Conservation (phyloP, 2,797 vertebrate genomes). For the Schizothorax lantsangensis region DNA sequence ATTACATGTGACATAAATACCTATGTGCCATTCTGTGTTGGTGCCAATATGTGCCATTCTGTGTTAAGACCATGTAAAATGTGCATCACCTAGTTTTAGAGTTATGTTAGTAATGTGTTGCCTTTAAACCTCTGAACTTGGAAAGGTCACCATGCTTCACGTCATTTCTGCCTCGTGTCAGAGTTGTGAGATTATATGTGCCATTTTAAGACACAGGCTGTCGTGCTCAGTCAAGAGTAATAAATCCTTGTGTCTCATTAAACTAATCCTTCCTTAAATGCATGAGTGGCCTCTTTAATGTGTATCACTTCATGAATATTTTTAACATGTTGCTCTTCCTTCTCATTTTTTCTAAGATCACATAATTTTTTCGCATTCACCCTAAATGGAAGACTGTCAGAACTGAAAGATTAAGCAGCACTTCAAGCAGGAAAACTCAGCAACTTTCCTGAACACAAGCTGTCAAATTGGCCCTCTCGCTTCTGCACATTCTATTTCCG, state of each 20-base stretch:
- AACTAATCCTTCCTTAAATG: conserved; percentile 32
- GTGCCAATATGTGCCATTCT: no score
- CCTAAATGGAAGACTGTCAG: conserved; percentile 14
- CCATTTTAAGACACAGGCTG: conserved; percentile 27
- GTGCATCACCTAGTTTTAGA: not conserved
- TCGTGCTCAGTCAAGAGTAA: conserved; percentile 51
- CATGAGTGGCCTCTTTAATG: conserved; percentile 29
- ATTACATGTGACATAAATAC: not conserved
- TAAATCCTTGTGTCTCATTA: conserved; percentile 47
- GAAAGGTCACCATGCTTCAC: not conserved
- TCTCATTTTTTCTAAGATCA: not conserved
- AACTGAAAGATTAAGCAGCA: conserved; percentile 22
- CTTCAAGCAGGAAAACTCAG: not conserved
- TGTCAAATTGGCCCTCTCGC: conserved; percentile 11
- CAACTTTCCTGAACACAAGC: conserved; percentile 1
- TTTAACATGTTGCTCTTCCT: conserved; percentile 2
- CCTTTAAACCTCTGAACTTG: conserved; percentile 3
- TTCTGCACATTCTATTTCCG: conserved; percentile 10
- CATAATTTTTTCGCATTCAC: not conserved
- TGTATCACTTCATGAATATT: conserved; percentile 13
- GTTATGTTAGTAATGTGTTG: not conserved
- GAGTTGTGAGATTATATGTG: conserved; percentile 22
- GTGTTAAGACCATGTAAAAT: not conserved
- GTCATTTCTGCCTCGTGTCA: not conserved
- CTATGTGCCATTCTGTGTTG: no score